phyloP scores from a whole-genome alignment of 2,888 invertebrate species.

The Chrysopilus asiliformis region DNA sequence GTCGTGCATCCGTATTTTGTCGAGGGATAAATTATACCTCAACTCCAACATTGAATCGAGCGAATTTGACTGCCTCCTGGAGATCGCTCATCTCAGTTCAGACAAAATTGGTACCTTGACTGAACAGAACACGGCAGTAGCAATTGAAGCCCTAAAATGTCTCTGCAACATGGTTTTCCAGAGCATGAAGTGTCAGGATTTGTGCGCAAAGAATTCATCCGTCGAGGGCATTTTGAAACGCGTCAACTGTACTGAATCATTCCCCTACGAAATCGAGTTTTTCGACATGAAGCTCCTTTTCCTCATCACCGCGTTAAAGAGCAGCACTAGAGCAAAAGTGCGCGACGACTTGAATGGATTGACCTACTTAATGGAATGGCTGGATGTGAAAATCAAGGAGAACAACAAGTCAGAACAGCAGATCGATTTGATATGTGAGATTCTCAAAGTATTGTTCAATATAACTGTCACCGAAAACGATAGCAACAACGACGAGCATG shows the following conservation, averaged over 20 bases:
- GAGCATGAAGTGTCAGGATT: conserved; percentile 45
- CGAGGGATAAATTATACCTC: conserved; percentile 64
- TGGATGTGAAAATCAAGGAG: conserved; percentile 49
- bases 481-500: conserved; percentile 43
- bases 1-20: conserved; percentile 38
- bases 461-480: conserved; percentile 43
- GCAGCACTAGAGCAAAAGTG: conserved; percentile 50
- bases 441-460: conserved; percentile 68
- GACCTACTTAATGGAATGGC: conserved; percentile 49
- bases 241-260: conserved; percentile 38
- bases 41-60: conserved; percentile 50
- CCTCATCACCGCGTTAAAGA: conserved; percentile 71
- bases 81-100: conserved; percentile 47
- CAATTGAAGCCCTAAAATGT: conserved; percentile 72
- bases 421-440: conserved; percentile 53
- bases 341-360: conserved; percentile 56
- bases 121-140: conserved; percentile 35
- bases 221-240: conserved; percentile 61
- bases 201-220: conserved; percentile 47
- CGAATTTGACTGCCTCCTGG: conserved; percentile 52
- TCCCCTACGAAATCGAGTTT: conserved; percentile 44
- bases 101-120: conserved; percentile 29
- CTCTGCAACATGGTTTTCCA: conserved; percentile 82
- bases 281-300: conserved; percentile 84
- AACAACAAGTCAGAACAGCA: conserved; percentile 41